Base-by-base conservation (phyloP, 2,113 vertebrate species). In the Sarotherodon lohbergeri region DNA sequence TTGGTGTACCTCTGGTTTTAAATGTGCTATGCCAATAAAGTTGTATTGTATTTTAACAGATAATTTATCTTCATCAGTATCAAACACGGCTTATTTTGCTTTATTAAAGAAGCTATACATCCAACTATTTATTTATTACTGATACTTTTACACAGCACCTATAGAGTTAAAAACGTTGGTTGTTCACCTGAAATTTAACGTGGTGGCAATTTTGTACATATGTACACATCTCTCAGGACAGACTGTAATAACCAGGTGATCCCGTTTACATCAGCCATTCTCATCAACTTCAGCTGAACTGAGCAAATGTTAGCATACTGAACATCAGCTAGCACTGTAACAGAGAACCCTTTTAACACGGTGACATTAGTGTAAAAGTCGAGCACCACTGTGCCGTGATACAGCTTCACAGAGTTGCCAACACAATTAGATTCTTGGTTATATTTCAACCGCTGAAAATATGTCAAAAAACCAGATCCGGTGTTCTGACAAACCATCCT, bases 401-500 rank as follows among this genome's bases (percentile, higher is more conserved):
- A 7, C 68, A 73, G 22, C 41, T 73, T 73, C 13, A 48, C 22
- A 43, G 66, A 24, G 39, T 6, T 27, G 13, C n/a, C n/a, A 76
- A 9, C 68, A 19, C 24, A 19, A 76, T 27, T 48, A 48, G 68
- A 29, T 1, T 76, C 9, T 76, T 7, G 41, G 41, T 48, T 43
- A 7, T 29, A 48, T 48, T 48, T 76, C 24, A 48, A 48, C 71
- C 0, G 0, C 43, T 43, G 13, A 0, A 76, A 76, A 73, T 46
- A 27, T 46, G 5, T 73, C 8, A 27, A 1, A 46, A 6, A 46
- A 76, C 0, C 43, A 76, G 71, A 48, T 76, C 9, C 0, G 9
- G 57, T 34, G 57, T 61, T 61, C 57, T 61, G 59, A 34, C 29
- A 61, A 61, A 61, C 59, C 29, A 34, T 2, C 29, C 59, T 34